Conservation (phyloP, 1,140 invertebrate genomes). For the Zaprionus inermis region DNA sequence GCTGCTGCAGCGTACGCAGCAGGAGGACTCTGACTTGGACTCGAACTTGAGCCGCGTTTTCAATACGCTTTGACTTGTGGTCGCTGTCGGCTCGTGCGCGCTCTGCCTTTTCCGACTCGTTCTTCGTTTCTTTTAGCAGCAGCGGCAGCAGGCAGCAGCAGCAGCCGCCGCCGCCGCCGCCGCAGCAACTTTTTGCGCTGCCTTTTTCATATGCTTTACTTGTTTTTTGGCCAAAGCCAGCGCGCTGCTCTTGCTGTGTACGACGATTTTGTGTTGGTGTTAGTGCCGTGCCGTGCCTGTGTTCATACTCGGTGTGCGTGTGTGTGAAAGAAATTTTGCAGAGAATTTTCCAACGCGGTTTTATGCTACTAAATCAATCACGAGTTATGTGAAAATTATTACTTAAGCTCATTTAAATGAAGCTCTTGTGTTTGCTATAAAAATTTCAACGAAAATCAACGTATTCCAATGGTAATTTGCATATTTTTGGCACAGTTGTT, state of each 20-base stretch:
- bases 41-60: constrained; percentile 73
- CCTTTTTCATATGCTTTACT: constrained; percentile 54
- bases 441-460: constrained; percentile 48
- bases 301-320: constrained; percentile 37
- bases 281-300: constrained; percentile 28
- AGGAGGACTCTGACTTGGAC: constrained; percentile 57
- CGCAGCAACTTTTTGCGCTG: constrained; percentile 51
- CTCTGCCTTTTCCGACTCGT: constrained; percentile 49
- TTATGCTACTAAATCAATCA: constrained; percentile 66
- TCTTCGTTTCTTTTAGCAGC: constrained; percentile 54
- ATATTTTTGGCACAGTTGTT: constrained; percentile 76
- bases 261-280: constrained; percentile 35
- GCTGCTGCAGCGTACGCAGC: not conserved
- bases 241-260: constrained; percentile 34
- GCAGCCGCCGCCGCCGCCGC: constrained; percentile 31
- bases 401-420: constrained; percentile 55
- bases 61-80: constrained; percentile 81
- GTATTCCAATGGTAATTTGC: constrained; percentile 74
- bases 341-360: constrained; percentile 69
- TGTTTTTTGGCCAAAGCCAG: constrained; percentile 59
- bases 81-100: constrained; percentile 71
- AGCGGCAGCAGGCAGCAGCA: constrained; percentile 29
- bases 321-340: constrained; percentile 76
- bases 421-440: constrained; percentile 30
- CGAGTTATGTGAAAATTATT: constrained; percentile 49